phyloP scores from a whole-genome alignment of 2,797 vertebrate genomes.

The Merluccius polli region DNA sequence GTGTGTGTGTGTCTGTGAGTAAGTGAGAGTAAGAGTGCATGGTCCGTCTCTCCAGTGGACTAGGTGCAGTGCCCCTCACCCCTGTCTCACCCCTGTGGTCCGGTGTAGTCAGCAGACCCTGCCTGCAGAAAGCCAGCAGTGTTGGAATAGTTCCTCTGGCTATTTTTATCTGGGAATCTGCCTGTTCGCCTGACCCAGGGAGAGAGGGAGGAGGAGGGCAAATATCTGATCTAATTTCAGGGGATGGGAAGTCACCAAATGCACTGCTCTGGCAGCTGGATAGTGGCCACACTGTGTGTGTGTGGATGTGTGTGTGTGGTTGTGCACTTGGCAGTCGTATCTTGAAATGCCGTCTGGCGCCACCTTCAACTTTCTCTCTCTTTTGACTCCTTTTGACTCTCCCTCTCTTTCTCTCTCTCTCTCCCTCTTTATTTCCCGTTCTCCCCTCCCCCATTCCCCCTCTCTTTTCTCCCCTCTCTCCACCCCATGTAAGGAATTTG shows the following conservation, averaged over 20 bases:
- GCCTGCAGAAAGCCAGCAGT: slow-evolving; percentile 65
- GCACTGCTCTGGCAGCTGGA: slow-evolving; percentile 58
- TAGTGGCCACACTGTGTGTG: slow-evolving; percentile 56
- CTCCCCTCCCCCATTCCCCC: slow-evolving; percentile 21
- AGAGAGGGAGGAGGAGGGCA: slow-evolving; percentile 56
- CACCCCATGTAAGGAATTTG: slow-evolving; percentile 69
- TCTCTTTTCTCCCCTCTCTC: slow-evolving; percentile 46
- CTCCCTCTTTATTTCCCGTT: slow-evolving; percentile 33
- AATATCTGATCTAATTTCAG: slow-evolving; percentile 71
- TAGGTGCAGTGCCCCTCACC: slow-evolving; percentile 54
- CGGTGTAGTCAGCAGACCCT: slow-evolving; percentile 62
- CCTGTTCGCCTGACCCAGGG: slow-evolving; percentile 61
- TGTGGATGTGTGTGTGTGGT: slow-evolving; percentile 24
- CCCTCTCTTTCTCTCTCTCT: slow-evolving; percentile 23
- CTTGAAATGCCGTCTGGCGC: slow-evolving; percentile 75
- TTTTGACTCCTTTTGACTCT: slow-evolving; percentile 15
- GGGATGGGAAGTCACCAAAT: slow-evolving; percentile 71
- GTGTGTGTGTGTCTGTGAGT: slow-evolving; percentile 19
- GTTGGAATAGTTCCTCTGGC: slow-evolving; percentile 71
- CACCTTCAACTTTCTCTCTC: slow-evolving; percentile 68
- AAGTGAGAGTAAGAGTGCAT: slow-evolving; percentile 6
- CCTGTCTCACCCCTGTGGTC: slow-evolving; percentile 63
- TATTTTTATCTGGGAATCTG: slow-evolving; percentile 79
- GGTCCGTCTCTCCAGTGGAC: slow-evolving; percentile 37
- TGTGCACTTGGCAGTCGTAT: slow-evolving; percentile 59